Conservation (phyloP, 2,113 vertebrate species). For the Bos javanicus region DNA sequence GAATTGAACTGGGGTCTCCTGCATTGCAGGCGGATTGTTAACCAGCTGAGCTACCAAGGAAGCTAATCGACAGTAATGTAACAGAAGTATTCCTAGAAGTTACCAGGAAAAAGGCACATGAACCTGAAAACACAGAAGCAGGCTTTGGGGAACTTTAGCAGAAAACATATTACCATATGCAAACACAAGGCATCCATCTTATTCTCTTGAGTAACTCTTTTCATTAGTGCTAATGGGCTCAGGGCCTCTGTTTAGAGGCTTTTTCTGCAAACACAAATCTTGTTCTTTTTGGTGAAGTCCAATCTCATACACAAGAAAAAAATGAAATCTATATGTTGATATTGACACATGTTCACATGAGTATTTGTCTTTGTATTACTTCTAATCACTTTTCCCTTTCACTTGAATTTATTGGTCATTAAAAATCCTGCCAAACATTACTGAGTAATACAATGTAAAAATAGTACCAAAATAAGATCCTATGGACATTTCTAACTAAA, state of each 20-base stretch:
- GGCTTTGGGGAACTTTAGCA: conserved; percentile 23
- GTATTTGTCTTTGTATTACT: not conserved
- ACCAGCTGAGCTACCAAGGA: not conserved
- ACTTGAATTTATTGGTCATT: not conserved
- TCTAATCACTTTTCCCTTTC: not conserved
- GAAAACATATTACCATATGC: conserved; percentile 41
- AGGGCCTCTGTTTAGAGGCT: conserved; percentile 7
- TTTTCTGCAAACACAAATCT: conserved; percentile 48
- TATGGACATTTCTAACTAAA: conserved; percentile 25
- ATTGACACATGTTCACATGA: not conserved
- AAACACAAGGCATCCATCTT: conserved; percentile 50
- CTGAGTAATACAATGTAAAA: not conserved
- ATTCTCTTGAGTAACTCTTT: conserved; percentile 47
- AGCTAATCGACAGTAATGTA: not conserved
- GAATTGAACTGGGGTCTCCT: not conserved
- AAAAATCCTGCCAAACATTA: conserved; percentile 39
- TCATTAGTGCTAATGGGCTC: conserved; percentile 65
- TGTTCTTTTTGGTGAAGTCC: conserved; percentile 29
- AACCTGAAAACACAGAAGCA: conserved; percentile 33
- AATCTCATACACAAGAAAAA: conserved; percentile 22
- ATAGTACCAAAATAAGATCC: conserved; percentile 24
- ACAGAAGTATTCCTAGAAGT: not conserved
- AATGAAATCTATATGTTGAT: conserved; percentile 4
- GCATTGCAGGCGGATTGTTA: not conserved
- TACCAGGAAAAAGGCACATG: not conserved